Conservation (phyloP, 2,113 vertebrate genomes). For the Mustela lutreola region DNA sequence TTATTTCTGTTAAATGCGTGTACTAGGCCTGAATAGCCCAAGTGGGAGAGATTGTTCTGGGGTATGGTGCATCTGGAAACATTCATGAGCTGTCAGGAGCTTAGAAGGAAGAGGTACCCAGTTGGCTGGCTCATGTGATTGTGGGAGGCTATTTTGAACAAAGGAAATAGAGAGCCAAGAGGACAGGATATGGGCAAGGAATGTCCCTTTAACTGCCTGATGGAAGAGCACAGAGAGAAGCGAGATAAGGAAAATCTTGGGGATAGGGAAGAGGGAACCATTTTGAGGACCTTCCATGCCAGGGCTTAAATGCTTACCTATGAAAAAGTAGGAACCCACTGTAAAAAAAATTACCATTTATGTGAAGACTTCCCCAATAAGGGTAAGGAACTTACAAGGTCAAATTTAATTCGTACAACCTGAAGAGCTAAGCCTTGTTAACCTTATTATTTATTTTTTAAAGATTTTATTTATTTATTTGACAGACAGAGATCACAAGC, state of each 20-base stretch:
- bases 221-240: background rate
- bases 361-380: background rate
- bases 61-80: background rate
- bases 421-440: background rate
- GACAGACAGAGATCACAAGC: too few relatives aligned
- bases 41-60: background rate
- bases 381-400: background rate
- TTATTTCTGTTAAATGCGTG: background rate
- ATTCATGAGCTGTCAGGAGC: background rate
- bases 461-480: too few relatives aligned
- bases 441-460: background rate
- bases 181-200: background rate
- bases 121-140: background rate
- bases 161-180: background rate
- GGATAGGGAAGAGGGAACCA: background rate
- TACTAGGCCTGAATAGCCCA: background rate
- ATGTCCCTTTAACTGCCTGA: background rate
- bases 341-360: background rate
- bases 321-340: background rate
- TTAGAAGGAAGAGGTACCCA: constrained; percentile 4
- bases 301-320: background rate
- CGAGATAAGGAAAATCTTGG: background rate
- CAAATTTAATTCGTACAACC: background rate
- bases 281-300: background rate
- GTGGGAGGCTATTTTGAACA: background rate